Evolutionary conservation across 2,113 vertebrate species (phyloP), one percentile per base, ranked within the genome.

Genomic region (Chloropsis hardwickii): DNA sequence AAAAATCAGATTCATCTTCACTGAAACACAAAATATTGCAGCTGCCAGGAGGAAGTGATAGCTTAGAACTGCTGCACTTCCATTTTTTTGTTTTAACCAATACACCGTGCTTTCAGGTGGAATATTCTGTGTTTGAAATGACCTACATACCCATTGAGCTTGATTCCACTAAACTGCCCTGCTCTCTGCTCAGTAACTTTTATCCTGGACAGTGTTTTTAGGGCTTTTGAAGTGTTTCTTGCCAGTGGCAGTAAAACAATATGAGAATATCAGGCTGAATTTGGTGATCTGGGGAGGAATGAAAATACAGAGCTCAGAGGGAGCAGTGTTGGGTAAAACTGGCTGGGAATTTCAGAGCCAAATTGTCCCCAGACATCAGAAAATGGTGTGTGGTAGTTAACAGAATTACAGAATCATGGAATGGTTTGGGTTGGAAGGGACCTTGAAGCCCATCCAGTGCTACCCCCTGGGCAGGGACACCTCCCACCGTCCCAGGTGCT

Each of bases 381-480:
- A 85, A 19, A 22, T 2, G 20, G 7, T 13, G 24, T 25, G 8
- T 10, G 31, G 45, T 10, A 13, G 11, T 42, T 39, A 18, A 42
- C 1, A 27, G 35, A 31, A 62, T 48, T 33, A 7, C 0, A 33
- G 29, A 53, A 29, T 18, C 24, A 5, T 53, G 60, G 25, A 69
- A 31, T 45, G 17, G 24, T 25, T 74, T 61, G 70, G 54, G n/a
- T 15, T 31, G 47, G 47, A 11, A 67, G 24, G 29, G 11, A 27
- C 28, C 28, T 13, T 0, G 3, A 45, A 51, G 0, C 10, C 9
- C 45, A 39, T 0, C 15, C 15, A 20, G 10, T 16, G 0, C 19
- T 69, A 39, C 17, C 3, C 22, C 23, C 11, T 19, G 44, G 31
- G 5, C 58, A 72, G 60, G 47, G 39, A 54, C 47, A 12, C 69